A percentile compares a stretch with the other conserved stretches of the same genome.
Conservation (phyloP, 2,113 vertebrate genomes). For the Grantiella picta region DNA sequence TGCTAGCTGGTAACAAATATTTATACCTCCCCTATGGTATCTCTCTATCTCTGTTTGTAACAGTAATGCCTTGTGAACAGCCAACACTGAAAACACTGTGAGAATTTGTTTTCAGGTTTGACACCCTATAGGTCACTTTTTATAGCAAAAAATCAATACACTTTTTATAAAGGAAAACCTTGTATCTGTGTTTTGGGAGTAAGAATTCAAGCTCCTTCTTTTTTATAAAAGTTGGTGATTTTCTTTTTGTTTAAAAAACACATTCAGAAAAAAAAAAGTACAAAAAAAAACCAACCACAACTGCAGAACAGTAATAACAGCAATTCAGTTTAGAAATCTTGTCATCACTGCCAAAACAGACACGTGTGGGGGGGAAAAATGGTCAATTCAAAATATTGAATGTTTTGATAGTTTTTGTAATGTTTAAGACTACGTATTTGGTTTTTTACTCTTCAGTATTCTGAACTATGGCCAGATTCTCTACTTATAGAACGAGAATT, state of each 20-base stretch:
- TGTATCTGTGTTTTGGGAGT: constrained; percentile 72
- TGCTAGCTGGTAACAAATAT: constrained; percentile 20
- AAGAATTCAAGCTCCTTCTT: constrained; percentile 72
- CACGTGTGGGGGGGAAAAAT: constrained; percentile 20
- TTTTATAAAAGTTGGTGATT: constrained; percentile 74
- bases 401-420: constrained; percentile 78
- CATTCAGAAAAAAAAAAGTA: constrained; percentile 57
- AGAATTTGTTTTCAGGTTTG: constrained; percentile 80
- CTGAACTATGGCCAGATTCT: constrained; percentile 68
- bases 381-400: constrained; percentile 66
- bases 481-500: constrained; percentile 62
- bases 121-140: constrained; percentile 72
- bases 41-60: constrained; percentile 74
- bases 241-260: constrained; percentile 81
- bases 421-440: constrained; percentile 49
- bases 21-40: constrained; percentile 58
- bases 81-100: constrained; percentile 82
- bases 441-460: constrained; percentile 62
- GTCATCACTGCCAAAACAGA: constrained; percentile 71
- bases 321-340: constrained; percentile 58
- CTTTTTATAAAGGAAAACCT: constrained; percentile 78
- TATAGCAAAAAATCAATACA: constrained; percentile 76
- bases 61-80: constrained; percentile 77
- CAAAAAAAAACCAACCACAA: constrained; percentile 64
- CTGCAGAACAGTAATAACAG: constrained; percentile 11